Conservation (phyloP, 2,797 vertebrate genomes). For the Crenuchus spilurus region DNA sequence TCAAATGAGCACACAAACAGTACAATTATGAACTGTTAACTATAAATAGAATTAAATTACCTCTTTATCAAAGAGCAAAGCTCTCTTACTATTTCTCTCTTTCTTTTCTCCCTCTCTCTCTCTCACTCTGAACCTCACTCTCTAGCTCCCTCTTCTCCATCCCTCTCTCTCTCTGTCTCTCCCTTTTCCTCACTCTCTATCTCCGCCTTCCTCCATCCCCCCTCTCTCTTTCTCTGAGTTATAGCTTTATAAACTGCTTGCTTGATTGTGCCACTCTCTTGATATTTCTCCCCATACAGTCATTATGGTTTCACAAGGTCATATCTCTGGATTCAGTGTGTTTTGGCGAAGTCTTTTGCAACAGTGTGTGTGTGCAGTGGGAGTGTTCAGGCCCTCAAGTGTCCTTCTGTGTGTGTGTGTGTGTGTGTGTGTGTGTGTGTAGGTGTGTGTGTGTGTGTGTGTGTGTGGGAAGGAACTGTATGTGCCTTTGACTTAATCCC, state of each 20-base stretch:
- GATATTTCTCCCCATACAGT: conserved; percentile 26
- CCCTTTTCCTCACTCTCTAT: neutral
- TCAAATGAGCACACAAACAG: neutral
- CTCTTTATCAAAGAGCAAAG: neutral
- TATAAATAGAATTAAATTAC: neutral
- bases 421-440: conserved; percentile 1
- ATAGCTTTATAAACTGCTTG: conserved; percentile 20
- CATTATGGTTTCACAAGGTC: conserved; percentile 26
- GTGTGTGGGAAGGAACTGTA: neutral
- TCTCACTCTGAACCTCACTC: neutral
- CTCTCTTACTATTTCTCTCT: neutral
- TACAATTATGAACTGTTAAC: neutral
- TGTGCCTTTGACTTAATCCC: neutral
- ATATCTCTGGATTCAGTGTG: conserved; percentile 10
- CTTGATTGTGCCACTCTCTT: conserved; percentile 1
- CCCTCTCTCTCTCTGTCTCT: neutral
- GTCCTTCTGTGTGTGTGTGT: neutral
- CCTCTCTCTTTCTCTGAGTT: conserved; percentile 4
- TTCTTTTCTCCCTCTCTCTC: neutral
- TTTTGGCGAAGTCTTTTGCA: neutral
- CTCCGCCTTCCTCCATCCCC: neutral
- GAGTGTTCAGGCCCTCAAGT: neutral
- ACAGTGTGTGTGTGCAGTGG: neutral
- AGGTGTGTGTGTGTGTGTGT: neutral
- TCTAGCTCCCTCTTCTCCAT: neutral